Percentiles rank a stretch among this genome's conserved stretches.
phyloP scores from a whole-genome alignment of 2,113 vertebrate species.

The Mustela lutreola region DNA sequence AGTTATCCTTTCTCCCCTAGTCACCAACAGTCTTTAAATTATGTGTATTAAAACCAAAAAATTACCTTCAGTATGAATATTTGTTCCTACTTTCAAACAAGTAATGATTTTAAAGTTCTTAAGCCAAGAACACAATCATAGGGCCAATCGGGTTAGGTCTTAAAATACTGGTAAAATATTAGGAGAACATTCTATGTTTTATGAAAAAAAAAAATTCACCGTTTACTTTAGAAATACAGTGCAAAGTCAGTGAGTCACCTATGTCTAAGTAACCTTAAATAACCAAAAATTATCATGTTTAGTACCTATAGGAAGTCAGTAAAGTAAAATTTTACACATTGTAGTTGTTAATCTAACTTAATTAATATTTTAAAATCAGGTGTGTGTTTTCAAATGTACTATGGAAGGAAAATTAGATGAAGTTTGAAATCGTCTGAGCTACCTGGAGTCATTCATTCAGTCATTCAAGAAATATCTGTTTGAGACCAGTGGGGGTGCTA shows the following conservation, averaged over 20 bases:
- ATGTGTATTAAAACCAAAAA: slow-evolving; percentile 58
- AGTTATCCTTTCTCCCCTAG: slow-evolving; percentile 69
- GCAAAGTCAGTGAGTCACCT: neutral
- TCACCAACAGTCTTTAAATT: slow-evolving; percentile 54
- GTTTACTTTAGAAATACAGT: neutral
- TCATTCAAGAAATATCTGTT: neutral
- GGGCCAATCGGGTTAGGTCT: neutral
- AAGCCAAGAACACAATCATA: neutral
- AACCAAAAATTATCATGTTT: neutral
- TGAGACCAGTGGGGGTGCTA: neutral
- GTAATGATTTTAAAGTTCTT: neutral
- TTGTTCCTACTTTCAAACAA: slow-evolving; percentile 37
- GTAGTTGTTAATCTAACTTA: neutral
- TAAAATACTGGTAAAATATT: neutral
- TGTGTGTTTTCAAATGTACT: neutral
- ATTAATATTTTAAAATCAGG: neutral
- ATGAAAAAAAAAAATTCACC: neutral
- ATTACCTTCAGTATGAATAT: neutral
- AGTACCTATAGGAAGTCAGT: neutral
- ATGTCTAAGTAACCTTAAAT: neutral
- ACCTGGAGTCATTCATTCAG: neutral
- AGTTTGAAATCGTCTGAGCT: neutral
- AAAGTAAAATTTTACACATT: slow-evolving; percentile 10
- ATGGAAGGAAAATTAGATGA: neutral
- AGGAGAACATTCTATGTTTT: neutral